phyloP scores from a whole-genome alignment of 2,888 invertebrate genomes.

The Agonopterix heracliana region DNA sequence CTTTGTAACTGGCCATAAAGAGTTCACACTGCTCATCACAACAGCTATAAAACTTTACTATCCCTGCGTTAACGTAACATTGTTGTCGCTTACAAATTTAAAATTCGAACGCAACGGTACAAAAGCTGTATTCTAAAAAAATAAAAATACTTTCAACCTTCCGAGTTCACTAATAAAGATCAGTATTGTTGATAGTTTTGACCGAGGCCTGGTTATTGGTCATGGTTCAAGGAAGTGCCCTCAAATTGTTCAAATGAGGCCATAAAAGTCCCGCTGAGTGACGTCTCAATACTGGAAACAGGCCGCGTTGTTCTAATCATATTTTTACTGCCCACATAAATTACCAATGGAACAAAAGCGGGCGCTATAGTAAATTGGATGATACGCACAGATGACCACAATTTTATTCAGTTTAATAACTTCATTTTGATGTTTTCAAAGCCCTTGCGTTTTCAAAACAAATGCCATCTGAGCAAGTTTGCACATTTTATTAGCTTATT shows the following conservation, averaged over 20 bases:
- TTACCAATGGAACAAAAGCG: slow-evolving; percentile 43
- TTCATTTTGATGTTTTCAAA: not conserved
- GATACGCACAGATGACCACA: slow-evolving; percentile 33
- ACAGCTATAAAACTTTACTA: slow-evolving; percentile 57
- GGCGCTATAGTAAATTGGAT: slow-evolving; percentile 34
- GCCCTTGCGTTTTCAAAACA: no score
- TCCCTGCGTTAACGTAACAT: slow-evolving; percentile 22
- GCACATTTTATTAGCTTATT: no score
- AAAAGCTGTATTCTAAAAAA: slow-evolving; percentile 3
- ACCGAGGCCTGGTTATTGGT: slow-evolving; percentile 35
- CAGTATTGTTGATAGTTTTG: slow-evolving; percentile 9
- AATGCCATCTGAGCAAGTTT: no score
- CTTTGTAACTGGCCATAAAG: slow-evolving; percentile 39
- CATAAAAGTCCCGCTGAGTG: slow-evolving; percentile 63
- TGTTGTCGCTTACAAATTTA: slow-evolving; percentile 47
- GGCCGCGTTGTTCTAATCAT: slow-evolving; percentile 53
- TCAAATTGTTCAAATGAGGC: slow-evolving; percentile 61
- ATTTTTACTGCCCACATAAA: slow-evolving; percentile 60
- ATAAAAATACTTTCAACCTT: slow-evolving; percentile 4
- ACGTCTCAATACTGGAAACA: slow-evolving; percentile 47
- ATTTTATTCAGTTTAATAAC: slow-evolving; percentile 2
- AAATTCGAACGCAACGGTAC: slow-evolving; percentile 44
- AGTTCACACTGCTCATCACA: slow-evolving; percentile 55
- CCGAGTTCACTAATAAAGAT: no score
- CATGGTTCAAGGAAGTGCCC: slow-evolving; percentile 61